These are phyloP conservation scores for Heteropelma amictum DNA, from an alignment of 2,888 invertebrate genomes.

Conservation along the genomic window DNA sequence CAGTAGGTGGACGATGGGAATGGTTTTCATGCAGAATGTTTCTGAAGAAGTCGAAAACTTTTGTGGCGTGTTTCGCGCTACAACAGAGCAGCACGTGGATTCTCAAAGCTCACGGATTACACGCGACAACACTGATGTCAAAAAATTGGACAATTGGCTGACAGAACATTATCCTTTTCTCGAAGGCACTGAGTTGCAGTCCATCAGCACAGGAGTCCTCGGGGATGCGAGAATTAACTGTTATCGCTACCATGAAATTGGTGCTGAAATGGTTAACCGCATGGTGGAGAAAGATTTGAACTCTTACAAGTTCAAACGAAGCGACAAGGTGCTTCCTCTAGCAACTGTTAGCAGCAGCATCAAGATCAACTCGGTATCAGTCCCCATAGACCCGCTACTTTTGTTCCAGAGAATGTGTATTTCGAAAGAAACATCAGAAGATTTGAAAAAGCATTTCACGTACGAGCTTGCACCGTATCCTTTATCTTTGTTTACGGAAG, in stretches of 20 bases:
- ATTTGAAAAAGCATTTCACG: conserved; percentile 35
- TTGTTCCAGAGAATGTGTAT: conserved; percentile 51
- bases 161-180: background rate
- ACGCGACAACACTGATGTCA: conserved; percentile 39
- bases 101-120: conserved; percentile 23
- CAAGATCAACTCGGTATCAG: conserved; percentile 7
- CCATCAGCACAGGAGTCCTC: background rate
- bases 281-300: conserved; percentile 30
- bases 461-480: conserved; percentile 54
- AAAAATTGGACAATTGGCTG: conserved; percentile 42
- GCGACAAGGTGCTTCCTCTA: conserved; percentile 45
- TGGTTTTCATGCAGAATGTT: conserved; percentile 25
- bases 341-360: conserved; percentile 34
- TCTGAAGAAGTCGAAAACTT: conserved; percentile 22
- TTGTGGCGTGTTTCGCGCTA: conserved; percentile 17
- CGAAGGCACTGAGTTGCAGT: conserved; percentile 5
- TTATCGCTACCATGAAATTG: conserved; percentile 5
- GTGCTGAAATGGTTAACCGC: background rate
- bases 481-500: conserved; percentile 48
- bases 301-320: conserved; percentile 33
- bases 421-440: conserved; percentile 31
- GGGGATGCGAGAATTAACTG: conserved; percentile 7
- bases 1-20: conserved; percentile 18
- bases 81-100: conserved; percentile 45
- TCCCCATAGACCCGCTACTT: conserved; percentile 45